phyloP scores from a whole-genome alignment of 2,888 invertebrate species.

The Phaonia tiefii region DNA sequence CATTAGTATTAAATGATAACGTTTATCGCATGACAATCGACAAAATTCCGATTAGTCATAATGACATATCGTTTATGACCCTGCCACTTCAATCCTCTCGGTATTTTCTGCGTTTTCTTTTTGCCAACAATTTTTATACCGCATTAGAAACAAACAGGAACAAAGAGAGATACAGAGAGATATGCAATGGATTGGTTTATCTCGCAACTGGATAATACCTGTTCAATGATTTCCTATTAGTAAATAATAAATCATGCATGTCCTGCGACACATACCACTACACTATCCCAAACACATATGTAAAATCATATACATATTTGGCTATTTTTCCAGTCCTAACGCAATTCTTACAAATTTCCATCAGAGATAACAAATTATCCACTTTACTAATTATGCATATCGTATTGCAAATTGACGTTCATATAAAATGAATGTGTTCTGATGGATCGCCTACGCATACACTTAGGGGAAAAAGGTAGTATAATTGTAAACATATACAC shows the following conservation, averaged over 20 bases:
- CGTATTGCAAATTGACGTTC: slow-evolving; percentile 13
- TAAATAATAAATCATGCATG: slow-evolving; percentile 13
- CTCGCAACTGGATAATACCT: no score
- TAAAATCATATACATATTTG: no score
- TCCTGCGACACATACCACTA: neutral
- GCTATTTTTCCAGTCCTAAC: neutral
- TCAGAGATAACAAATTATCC: slow-evolving; percentile 24
- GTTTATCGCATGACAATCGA: neutral
- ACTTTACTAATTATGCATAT: slow-evolving; percentile 11
- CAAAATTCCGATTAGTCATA: slow-evolving; percentile 7
- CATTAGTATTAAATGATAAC: neutral
- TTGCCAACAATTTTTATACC: neutral
- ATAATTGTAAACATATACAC: neutral
- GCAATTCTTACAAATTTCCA: slow-evolving; percentile 9
- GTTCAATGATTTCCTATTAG: neutral
- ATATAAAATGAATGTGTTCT: neutral
- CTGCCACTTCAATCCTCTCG: neutral
- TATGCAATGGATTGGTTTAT: no score
- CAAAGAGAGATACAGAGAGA: no score
- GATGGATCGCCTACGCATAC: neutral
- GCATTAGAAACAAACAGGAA: neutral
- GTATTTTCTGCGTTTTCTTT: neutral
- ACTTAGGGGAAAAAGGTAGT: slow-evolving; percentile 1
- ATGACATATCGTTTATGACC: slow-evolving; percentile 1
- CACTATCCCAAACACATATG: neutral